Percentiles rank a stretch among this genome's conserved stretches.
Conservation (phyloP, 2,888 invertebrate genomes). For the Tinea trinotella region DNA sequence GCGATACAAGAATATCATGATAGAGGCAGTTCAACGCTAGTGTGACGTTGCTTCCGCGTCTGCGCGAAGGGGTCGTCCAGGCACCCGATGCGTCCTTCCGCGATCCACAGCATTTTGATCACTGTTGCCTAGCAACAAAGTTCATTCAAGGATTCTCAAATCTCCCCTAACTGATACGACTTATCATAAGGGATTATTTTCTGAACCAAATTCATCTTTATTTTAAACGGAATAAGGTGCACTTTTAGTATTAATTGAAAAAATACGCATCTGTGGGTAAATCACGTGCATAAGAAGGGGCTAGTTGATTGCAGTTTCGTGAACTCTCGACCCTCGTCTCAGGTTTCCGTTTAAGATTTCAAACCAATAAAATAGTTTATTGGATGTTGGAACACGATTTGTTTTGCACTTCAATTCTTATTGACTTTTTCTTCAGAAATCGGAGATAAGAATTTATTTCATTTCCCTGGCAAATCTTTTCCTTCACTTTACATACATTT, state of each 20-base stretch:
- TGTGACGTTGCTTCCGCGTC: conserved; percentile 61
- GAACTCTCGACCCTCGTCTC: conserved; percentile 42
- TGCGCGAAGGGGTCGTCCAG: conserved; percentile 34
- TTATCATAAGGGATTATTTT: not conserved
- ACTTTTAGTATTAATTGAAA: not conserved
- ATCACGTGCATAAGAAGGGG: conserved; percentile 52
- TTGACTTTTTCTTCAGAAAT: conserved; percentile 1
- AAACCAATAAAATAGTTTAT: conserved; percentile 25
- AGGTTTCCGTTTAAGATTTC: conserved; percentile 31
- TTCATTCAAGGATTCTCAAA: not conserved
- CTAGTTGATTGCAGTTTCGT: conserved; percentile 59
- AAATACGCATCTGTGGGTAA: conserved; percentile 17
- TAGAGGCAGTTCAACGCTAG: conserved; percentile 50
- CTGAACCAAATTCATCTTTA: not conserved
- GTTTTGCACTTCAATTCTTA: conserved; percentile 13
- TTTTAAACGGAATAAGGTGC: not conserved
- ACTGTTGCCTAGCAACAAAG: conserved; percentile 16
- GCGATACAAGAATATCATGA: not conserved
- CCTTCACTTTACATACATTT: too few relatives aligned
- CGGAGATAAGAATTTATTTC: too few relatives aligned
- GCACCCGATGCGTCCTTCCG: conserved; percentile 31
- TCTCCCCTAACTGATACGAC: conserved; percentile 10
- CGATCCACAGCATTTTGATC: conserved; percentile 14
- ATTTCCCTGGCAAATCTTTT: too few relatives aligned
- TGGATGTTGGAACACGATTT: conserved; percentile 8